Evolutionary conservation across 2,888 invertebrate genomes (phyloP).

Genomic region (Diachrysia chrysitis): DNA sequence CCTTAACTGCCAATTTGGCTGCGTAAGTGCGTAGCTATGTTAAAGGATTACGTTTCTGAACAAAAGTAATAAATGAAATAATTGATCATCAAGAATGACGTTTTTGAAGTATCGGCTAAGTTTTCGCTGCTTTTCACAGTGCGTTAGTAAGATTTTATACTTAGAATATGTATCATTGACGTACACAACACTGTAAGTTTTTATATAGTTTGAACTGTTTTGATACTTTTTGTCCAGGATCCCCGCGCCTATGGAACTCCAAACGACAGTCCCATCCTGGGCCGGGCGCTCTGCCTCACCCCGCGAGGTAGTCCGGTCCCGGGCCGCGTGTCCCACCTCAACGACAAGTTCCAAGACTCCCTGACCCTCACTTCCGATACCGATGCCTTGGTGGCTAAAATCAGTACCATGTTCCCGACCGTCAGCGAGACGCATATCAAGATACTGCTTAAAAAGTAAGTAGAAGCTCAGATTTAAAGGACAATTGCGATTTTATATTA

Average conservation of each 20-base stretch:
- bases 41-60: not conserved
- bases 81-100: not conserved
- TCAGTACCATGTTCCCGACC: constrained; percentile 96
- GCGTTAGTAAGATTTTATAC: not conserved
- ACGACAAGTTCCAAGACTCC: constrained; percentile 90
- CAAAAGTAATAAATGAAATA: not conserved
- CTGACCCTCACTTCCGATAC: constrained; percentile 91
- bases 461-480: constrained; percentile 65
- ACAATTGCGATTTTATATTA: constrained; percentile 1
- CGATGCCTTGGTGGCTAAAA: constrained; percentile 93
- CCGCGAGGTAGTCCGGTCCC: constrained; percentile 86
- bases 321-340: constrained; percentile 84
- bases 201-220: not conserved
- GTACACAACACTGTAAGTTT: too few species aligned
- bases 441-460: constrained; percentile 96
- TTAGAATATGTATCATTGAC: not conserved
- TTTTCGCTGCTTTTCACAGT: not conserved
- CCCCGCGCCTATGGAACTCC: constrained; percentile 78
- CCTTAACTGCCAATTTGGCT: not conserved
- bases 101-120: not conserved
- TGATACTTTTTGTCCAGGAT: constrained; percentile 66
- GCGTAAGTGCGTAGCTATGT: not conserved
- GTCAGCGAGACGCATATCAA: constrained; percentile 96
- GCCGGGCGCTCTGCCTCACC: constrained; percentile 84
- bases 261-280: constrained; percentile 83